Evolutionary conservation across 2,888 invertebrate species (phyloP).

Genomic region (Phaonia tiefii): DNA sequence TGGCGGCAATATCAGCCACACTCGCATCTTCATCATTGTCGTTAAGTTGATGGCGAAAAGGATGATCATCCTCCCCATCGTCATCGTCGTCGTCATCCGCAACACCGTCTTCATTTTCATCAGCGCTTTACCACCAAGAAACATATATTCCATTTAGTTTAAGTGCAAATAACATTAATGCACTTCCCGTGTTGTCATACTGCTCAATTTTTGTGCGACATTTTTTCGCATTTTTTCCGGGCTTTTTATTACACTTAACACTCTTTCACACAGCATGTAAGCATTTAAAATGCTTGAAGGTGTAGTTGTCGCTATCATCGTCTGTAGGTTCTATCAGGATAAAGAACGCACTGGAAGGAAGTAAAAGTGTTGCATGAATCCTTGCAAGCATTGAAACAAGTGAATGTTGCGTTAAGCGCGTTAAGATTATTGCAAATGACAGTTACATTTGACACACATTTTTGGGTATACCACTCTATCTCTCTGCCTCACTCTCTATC

Average conservation of each 20-base stretch:
- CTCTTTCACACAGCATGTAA: slow-evolving; percentile 65
- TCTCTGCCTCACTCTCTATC: too few species aligned
- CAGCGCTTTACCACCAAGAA: slow-evolving; percentile 38
- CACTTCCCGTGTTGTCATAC: slow-evolving; percentile 67
- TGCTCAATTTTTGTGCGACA: slow-evolving; percentile 33
- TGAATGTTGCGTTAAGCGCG: slow-evolving; percentile 60
- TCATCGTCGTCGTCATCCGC: neutral
- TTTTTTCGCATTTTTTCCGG: too few species aligned
- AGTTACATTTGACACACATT: slow-evolving; percentile 66
- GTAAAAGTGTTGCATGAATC: slow-evolving; percentile 36
- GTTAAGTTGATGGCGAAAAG: neutral
- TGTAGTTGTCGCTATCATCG: slow-evolving; percentile 41
- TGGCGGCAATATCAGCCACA: neutral
- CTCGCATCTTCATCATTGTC: slow-evolving; percentile 7
- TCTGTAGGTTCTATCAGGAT: neutral
- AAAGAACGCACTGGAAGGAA: slow-evolving; percentile 29
- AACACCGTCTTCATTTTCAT: slow-evolving; percentile 3
- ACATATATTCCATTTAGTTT: slow-evolving; percentile 65
- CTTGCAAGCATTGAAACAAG: slow-evolving; percentile 17
- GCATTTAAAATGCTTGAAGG: slow-evolving; percentile 67
- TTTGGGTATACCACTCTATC: too few species aligned
- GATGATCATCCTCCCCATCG: slow-evolving; percentile 6
- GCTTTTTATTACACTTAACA: slow-evolving; percentile 52
- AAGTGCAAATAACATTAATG: slow-evolving; percentile 68
- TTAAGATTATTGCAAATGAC: slow-evolving; percentile 66